Evolutionary conservation across 2,797 vertebrate species (phyloP).

Genomic region (Myotis pilosus): DNA sequence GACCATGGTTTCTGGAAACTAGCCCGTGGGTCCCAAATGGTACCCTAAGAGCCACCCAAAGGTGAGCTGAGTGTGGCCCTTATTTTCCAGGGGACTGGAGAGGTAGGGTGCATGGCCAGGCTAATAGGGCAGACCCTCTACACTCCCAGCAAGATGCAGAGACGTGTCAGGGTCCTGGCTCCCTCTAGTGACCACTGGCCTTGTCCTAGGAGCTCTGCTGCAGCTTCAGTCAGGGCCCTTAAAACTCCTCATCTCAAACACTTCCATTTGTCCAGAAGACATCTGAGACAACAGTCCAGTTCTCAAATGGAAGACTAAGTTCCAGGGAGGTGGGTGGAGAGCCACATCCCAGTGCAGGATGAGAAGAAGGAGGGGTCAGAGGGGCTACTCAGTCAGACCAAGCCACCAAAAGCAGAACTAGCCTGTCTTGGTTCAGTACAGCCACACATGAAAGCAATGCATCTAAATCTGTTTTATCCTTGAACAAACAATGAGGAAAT

Average conservation of each 20-base stretch:
- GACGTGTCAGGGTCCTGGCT: not conserved
- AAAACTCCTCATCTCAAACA: not conserved
- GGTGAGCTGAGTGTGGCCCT: not conserved
- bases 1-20: not conserved
- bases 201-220: not conserved
- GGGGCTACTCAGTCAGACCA: not conserved
- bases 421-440: not conserved
- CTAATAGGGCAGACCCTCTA: not conserved
- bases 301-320: not conserved
- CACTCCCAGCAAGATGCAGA: accelerated
- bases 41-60: not conserved
- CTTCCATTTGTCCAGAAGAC: not conserved
- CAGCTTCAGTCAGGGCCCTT: not conserved
- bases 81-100: not conserved
- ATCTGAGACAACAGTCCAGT: not conserved
- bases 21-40: not conserved
- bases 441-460: not conserved
- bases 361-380: not conserved
- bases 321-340: not conserved
- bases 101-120: not conserved
- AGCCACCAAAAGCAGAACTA: not conserved
- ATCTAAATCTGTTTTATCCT: not conserved
- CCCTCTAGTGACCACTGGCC: not conserved
- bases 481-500: accelerated
- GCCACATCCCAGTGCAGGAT: not conserved